phyloP scores from a whole-genome alignment of 2,113 vertebrate genomes.

The Hypomesus transpacificus region DNA sequence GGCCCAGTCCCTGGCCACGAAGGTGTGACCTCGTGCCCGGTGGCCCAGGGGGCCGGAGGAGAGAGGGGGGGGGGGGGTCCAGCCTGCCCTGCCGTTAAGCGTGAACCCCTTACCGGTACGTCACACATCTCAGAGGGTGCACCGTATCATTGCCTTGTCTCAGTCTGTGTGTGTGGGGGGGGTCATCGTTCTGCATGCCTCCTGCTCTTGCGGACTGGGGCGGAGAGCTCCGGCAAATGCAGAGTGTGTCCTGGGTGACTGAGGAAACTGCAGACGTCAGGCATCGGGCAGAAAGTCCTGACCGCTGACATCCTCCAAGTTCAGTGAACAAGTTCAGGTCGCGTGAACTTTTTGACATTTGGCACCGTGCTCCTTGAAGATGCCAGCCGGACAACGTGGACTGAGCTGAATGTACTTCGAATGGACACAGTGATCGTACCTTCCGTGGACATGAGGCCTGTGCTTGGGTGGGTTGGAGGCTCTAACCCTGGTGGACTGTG shows the following conservation, averaged over 20 bases:
- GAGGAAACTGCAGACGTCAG: constrained; percentile 5
- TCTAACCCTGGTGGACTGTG: constrained; percentile 13
- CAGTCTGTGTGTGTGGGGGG: constrained; percentile 13
- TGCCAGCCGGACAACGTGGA: too few species aligned
- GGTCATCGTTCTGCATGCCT: neutral
- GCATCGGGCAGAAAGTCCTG: constrained; percentile 26
- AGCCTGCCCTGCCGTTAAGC: neutral
- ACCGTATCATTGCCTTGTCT: constrained; percentile 21
- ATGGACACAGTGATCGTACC: constrained; percentile 2
- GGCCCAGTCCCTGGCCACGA: constrained; percentile 74
- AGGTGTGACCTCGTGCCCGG: constrained; percentile 33
- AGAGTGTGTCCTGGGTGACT: constrained; percentile 6
- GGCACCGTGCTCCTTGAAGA: too few species aligned
- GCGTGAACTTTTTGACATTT: constrained; percentile 16
- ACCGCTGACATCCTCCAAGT: constrained; percentile 21
- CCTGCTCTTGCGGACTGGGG: constrained; percentile 25
- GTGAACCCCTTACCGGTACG: constrained; percentile 32
- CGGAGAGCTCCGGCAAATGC: neutral
- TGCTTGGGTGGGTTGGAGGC: constrained; percentile 20
- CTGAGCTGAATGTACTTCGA: too few species aligned
- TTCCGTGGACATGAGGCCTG: constrained; percentile 34
- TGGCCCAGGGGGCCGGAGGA: too few species aligned
- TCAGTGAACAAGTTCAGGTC: constrained; percentile 14
- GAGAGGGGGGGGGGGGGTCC: too few species aligned
- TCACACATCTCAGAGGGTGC: constrained; percentile 17